Evolutionary conservation across 2,797 vertebrate genomes (phyloP), one percentile per base, ranked within the genome.

Genomic region (Todus mexicanus): DNA sequence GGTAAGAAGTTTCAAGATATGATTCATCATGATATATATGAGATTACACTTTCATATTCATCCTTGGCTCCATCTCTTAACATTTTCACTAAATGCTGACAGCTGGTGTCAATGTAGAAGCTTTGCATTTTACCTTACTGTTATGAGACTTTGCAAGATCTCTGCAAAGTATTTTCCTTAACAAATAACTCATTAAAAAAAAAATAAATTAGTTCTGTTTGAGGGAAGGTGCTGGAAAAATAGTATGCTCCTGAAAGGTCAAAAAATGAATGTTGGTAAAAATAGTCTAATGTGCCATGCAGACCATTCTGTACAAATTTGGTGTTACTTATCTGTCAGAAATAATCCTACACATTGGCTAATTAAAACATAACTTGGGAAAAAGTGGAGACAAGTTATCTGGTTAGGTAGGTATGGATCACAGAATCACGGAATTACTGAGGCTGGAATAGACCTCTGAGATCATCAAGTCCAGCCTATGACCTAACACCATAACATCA

Each of bases 41-140:
- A 96, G 89, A 94, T 97, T 95, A 95, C 23, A 50, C 57, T 96
- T 92, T 94, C 87, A 94, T 90, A 96, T 94, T 96, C 85, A 94
- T 96, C 68, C 51, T 95, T 95, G 85, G 77, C 87, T 90, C 78
- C 50, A 61, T 77, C 86, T 96, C 82, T 92, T 95, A 96, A 43
- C 72, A 86, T 95, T 97, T 97, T 85, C 82, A 92, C 78, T 90
- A 95, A 95, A 95, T 93, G 86, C 80, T 96, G 96, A 95, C 93
- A 96, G 84, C 93, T 95, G 93, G 23, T 95, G 89, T 97, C 90
- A 89, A 47, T 63, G 64, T 77, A 48, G 45, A 75, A 84, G 76
- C 78, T 90, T 78, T 77, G 65, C 78, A 90, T 70, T 93, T 75
- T 96, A 79, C 43, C 65, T 79, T 79, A 43, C 77, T 82, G 68